Conservation (phyloP, 2,797 vertebrate genomes). For the Sylvia borin region DNA sequence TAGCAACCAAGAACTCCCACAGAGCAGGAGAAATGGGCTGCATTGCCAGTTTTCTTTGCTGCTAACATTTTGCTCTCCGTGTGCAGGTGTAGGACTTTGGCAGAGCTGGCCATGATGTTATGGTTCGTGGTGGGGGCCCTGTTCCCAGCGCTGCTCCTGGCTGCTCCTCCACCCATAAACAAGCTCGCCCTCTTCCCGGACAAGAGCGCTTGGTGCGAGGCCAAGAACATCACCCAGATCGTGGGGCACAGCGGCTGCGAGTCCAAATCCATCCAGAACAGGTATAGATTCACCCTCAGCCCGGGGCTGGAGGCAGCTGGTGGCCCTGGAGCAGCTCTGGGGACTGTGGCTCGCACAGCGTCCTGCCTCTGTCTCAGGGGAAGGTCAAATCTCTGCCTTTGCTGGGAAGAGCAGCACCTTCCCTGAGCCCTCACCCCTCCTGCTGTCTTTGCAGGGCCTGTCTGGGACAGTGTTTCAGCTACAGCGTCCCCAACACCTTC, state of each 20-base stretch:
- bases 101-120: conserved; percentile 74
- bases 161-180: conserved; percentile 93
- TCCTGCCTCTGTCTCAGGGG: background rate
- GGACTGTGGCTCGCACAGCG: accelerated
- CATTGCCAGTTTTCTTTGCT: background rate
- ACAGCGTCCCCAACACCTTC: conserved; percentile 99
- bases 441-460: conserved; percentile 82
- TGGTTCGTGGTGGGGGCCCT: conserved; percentile 77
- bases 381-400: background rate
- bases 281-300: conserved; percentile 70
- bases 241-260: conserved; percentile 97
- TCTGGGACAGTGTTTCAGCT: conserved; percentile 98
- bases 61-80: background rate
- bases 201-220: conserved; percentile 98
- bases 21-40: accelerated
- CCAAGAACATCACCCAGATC: conserved; percentile 99
- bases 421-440: background rate
- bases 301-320: background rate
- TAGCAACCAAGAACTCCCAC: accelerated
- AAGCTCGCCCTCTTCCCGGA: conserved; percentile 97
- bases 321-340: background rate
- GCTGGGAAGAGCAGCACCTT: background rate
- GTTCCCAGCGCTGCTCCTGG: conserved; percentile 77
- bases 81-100: conserved; percentile 75
- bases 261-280: conserved; percentile 97